Evolutionary conservation across 1,140 invertebrate species (phyloP).

Genomic region (Drosophila simulans): DNA sequence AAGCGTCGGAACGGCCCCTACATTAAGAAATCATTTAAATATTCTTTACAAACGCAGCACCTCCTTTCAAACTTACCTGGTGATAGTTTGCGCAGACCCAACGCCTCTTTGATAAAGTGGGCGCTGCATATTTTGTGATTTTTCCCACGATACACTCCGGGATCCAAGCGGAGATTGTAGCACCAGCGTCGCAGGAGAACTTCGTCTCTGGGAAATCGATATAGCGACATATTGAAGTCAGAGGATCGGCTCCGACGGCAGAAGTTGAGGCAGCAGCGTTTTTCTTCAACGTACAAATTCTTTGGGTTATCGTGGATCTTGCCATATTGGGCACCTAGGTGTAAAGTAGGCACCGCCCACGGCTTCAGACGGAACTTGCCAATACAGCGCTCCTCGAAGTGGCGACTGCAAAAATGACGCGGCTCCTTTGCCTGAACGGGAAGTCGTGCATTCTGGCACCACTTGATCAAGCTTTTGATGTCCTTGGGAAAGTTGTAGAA

Average conservation of each 20-base stretch:
- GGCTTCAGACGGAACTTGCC: constrained; percentile 79
- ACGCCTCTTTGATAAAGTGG: constrained; percentile 77
- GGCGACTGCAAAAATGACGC: constrained; percentile 76
- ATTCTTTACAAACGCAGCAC: too few species aligned
- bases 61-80: constrained; percentile 47
- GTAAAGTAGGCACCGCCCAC: constrained; percentile 77
- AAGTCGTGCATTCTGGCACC: constrained; percentile 79
- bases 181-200: constrained; percentile 75
- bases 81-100: constrained; percentile 73
- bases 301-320: constrained; percentile 81
- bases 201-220: constrained; percentile 77
- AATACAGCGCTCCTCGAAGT: constrained; percentile 80
- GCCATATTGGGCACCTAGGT: constrained; percentile 75
- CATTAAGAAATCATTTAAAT: background rate
- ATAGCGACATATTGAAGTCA: constrained; percentile 78
- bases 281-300: constrained; percentile 75
- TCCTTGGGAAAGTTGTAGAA: constrained; percentile 81
- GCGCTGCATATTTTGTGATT: constrained; percentile 83
- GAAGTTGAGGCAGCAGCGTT: constrained; percentile 76
- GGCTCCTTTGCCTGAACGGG: constrained; percentile 78
- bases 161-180: constrained; percentile 77
- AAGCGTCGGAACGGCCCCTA: constrained; percentile 76
- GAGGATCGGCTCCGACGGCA: constrained; percentile 77
- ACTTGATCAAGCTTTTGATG: constrained; percentile 79
- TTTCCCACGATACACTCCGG: constrained; percentile 75